Evolutionary conservation across 2,888 invertebrate genomes (phyloP), one percentile per base, ranked within the genome.

Genomic region (Eudasyphora cyanicolor): DNA sequence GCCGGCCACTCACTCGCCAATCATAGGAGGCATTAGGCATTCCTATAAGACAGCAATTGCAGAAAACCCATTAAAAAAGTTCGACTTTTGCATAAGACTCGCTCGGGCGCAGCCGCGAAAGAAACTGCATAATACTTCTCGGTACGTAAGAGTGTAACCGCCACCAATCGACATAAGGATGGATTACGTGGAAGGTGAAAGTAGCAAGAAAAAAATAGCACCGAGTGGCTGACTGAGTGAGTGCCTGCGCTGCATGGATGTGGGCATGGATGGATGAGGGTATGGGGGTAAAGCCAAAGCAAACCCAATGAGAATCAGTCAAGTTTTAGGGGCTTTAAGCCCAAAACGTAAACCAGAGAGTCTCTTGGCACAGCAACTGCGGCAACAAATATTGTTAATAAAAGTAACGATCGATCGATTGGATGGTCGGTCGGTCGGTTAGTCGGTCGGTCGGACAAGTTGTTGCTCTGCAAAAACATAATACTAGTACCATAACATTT

Each of bases 171-270:
- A 82, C 78, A 79, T 77, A 76, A 82, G 84, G 80, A 84, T 87
- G 88, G 90, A 90, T 91, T 91, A 91, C 91, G 91, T 91, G 91
- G 91, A 91, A 91, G 91, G 91, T 91, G 91, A 91, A 91, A 91
- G 91, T 91, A 90, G 89, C 88, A 84, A 73, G 80, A 76, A 74
- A 81, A 76, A n/a, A 70, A 77, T 82, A 67, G 60, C 45, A 49
- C 35, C 24, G 32, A 75, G 24, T 29, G 32, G 14, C 35, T 21
- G 21, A 14, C 32, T 14, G 38, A 19, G 17, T 27, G 32, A 35
- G 24, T 12, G 45, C 42, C 35, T 27, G 42, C 38, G 19, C 19
- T 21, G 71, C 24, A 1, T 14, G 10, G 17, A 7, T 3, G 71
- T 35, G 35, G 38, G 7, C 38, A 32, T 79, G 67, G n/a, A n/a